Evolutionary conservation across 1,140 invertebrate genomes (phyloP).

Genomic region (Diachasmimorpha longicaudata): DNA sequence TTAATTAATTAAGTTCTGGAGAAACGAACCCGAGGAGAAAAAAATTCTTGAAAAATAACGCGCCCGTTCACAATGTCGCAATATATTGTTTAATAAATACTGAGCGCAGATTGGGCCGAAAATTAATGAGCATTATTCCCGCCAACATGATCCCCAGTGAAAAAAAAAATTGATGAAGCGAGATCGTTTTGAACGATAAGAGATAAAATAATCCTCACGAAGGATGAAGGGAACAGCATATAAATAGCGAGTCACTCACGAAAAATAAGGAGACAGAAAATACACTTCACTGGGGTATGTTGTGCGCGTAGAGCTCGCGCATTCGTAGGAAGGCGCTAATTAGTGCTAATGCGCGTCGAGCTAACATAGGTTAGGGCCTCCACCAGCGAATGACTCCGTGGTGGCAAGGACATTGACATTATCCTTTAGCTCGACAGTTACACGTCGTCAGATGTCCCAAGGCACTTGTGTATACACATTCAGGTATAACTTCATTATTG

Average conservation of each 20-base stretch:
- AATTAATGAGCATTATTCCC: too few species aligned
- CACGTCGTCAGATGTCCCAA: constrained; percentile 1
- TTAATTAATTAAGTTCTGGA: too few species aligned
- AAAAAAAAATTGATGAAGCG: neutral
- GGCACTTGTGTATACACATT: neutral
- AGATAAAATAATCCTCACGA: neutral
- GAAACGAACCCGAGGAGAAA: too few species aligned
- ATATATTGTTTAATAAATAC: too few species aligned
- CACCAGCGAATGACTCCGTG: constrained; percentile 16
- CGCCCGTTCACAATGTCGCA: too few species aligned
- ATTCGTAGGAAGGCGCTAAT: constrained; percentile 36
- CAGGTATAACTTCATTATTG: constrained; percentile 3
- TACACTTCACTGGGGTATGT: neutral
- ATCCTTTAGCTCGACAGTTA: constrained; percentile 21
- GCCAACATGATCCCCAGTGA: too few species aligned
- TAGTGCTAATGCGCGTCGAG: constrained; percentile 34
- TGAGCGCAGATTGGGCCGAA: too few species aligned
- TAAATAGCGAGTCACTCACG: constrained; percentile 18
- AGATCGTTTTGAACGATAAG: neutral
- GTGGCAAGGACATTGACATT: constrained; percentile 39
- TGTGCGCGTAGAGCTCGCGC: constrained; percentile 1
- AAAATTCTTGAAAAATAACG: too few species aligned
- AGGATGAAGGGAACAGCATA: neutral
- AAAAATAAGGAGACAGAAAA: constrained; percentile 24
- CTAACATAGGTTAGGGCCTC: constrained; percentile 32